phyloP scores from a whole-genome alignment of 1,140 invertebrate species.

The Belonocnema kinseyi region DNA sequence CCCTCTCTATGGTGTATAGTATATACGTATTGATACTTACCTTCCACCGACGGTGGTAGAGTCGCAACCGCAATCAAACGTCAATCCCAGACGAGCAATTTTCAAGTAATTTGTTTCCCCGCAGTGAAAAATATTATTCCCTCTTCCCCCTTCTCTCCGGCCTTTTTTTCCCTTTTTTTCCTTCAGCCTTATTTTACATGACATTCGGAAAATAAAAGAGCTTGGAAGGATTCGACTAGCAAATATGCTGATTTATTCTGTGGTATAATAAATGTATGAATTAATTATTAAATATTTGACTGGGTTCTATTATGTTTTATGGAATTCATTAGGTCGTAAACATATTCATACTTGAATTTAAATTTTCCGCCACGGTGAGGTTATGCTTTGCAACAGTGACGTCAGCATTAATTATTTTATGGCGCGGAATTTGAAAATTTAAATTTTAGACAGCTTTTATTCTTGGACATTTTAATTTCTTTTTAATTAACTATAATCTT shows the following conservation, averaged over 20 bases:
- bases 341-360: too few relatives aligned
- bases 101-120: slow-evolving; percentile 63
- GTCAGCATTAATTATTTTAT: too few relatives aligned
- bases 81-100: slow-evolving; percentile 68
- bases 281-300: background rate
- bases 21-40: slow-evolving; percentile 43
- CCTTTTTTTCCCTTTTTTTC: slow-evolving; percentile 15
- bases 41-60: slow-evolving; percentile 28
- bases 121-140: slow-evolving; percentile 49
- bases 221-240: slow-evolving; percentile 45
- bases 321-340: too few relatives aligned
- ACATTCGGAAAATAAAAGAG: slow-evolving; percentile 47
- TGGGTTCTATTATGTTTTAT: too few relatives aligned
- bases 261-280: slow-evolving; percentile 33
- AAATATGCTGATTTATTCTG: slow-evolving; percentile 49
- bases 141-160: slow-evolving; percentile 24
- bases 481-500: too few relatives aligned
- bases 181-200: slow-evolving; percentile 40
- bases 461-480: too few relatives aligned
- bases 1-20: slow-evolving; percentile 35
- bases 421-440: too few relatives aligned
- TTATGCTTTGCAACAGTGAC: too few relatives aligned
- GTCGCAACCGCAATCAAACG: slow-evolving; percentile 59
- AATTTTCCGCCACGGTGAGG: too few relatives aligned
- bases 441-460: too few relatives aligned